phyloP scores from a whole-genome alignment of 1,140 invertebrate genomes.

The Dreissena rostriformis region DNA sequence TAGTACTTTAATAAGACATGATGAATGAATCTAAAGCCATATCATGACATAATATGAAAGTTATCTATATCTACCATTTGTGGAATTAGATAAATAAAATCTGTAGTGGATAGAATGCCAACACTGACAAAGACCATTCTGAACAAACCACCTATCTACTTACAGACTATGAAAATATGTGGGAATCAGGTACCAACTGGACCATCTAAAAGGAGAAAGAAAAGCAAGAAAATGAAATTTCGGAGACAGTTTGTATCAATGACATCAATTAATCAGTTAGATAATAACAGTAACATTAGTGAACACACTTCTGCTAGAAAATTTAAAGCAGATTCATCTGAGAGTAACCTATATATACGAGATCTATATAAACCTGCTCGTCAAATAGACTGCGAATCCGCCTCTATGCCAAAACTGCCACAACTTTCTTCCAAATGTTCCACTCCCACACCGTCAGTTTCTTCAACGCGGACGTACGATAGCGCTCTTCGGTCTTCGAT shows the following conservation, averaged over 20 bases:
- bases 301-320: neutral
- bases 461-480: neutral
- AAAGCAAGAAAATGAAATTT: constrained; percentile 44
- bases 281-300: constrained; percentile 21
- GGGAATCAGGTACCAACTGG: constrained; percentile 1
- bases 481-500: constrained; percentile 37
- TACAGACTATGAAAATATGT: constrained; percentile 1
- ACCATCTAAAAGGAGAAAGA: constrained; percentile 37
- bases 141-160: constrained; percentile 21
- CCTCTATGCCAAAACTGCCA: constrained; percentile 51
- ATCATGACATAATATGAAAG: too few species aligned
- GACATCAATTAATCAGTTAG: constrained; percentile 29
- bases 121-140: constrained; percentile 5
- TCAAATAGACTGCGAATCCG: constrained; percentile 22
- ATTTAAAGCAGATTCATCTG: neutral
- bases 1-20: too few species aligned
- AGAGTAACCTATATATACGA: constrained; percentile 17
- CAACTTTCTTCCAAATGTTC: constrained; percentile 12
- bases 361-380: constrained; percentile 29
- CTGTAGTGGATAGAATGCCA: constrained; percentile 34
- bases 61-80: too few species aligned
- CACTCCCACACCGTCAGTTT: constrained; percentile 18
- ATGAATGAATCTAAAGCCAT: too few species aligned
- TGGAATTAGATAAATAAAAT: too few species aligned
- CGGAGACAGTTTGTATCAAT: constrained; percentile 48